phyloP scores from a whole-genome alignment of 2,113 vertebrate species.

The Butorides virescens region DNA sequence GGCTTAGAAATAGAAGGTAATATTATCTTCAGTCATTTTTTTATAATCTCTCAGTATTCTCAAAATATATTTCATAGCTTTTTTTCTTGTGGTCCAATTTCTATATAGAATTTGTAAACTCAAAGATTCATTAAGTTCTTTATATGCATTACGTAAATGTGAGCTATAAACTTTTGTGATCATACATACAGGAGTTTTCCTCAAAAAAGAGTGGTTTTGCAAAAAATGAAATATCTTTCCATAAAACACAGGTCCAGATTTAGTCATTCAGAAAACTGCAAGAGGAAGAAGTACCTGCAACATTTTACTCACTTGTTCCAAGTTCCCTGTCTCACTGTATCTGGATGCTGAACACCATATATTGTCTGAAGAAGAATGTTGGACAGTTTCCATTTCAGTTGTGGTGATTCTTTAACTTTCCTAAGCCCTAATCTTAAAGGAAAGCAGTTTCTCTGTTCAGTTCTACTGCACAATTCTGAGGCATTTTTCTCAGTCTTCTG shows the following conservation, averaged over 20 bases:
- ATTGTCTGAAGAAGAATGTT: not conserved
- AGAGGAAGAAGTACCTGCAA: not conserved
- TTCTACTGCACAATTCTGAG: not conserved
- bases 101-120: not conserved
- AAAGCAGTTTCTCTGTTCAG: not conserved
- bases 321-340: not conserved
- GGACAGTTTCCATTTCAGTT: not conserved
- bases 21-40: not conserved
- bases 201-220: not conserved
- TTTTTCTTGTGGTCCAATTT: not conserved
- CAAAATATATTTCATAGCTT: not conserved
- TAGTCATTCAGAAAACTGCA: not conserved
- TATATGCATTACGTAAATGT: accelerated
- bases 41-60: not conserved
- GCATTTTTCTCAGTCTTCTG: not conserved
- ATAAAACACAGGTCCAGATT: not conserved
- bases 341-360: not conserved
- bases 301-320: not conserved
- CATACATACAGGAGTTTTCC: not conserved
- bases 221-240: not conserved
- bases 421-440: not conserved
- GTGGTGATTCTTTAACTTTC: not conserved
- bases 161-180: not conserved
- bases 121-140: not conserved
- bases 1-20: not conserved